These are phyloP conservation scores for Steromphala cineraria DNA, from an alignment of 2,888 invertebrate species.

Conservation along the genomic window DNA sequence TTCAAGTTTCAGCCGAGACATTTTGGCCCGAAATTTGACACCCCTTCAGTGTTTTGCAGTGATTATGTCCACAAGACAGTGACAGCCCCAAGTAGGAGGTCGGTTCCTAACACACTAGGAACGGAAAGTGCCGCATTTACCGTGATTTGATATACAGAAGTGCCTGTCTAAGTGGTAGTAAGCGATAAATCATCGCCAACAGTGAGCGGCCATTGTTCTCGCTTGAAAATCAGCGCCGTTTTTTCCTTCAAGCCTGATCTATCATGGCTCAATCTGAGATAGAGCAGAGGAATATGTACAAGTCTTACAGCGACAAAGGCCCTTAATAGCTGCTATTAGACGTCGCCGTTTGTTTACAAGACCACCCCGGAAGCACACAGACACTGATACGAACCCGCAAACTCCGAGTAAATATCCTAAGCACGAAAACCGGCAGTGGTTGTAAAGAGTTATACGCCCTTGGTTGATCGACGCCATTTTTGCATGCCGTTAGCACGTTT, in stretches of 20 bases:
- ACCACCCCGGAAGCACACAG: neutral
- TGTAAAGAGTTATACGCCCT: too few species aligned
- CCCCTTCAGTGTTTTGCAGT: neutral
- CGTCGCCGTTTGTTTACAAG: neutral
- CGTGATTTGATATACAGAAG: slow-evolving; percentile 22
- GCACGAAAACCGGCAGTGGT: neutral
- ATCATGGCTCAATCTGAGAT: neutral
- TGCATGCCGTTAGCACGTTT: too few species aligned
- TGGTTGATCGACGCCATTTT: too few species aligned
- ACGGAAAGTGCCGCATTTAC: slow-evolving; percentile 23
- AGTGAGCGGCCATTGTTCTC: neutral
- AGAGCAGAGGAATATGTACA: neutral
- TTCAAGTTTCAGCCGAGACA: slow-evolving; percentile 14
- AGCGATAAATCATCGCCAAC: neutral
- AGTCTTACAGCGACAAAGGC: neutral
- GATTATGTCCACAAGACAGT: slow-evolving; percentile 13
- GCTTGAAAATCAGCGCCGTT: neutral
- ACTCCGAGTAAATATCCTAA: neutral
- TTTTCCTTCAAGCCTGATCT: neutral
- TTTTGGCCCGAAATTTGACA: slow-evolving; percentile 20
- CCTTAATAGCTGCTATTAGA: slow-evolving; percentile 8
- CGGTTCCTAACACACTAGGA: slow-evolving; percentile 5
- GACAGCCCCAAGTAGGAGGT: neutral
- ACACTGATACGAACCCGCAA: neutral
- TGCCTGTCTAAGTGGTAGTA: neutral